These are phyloP conservation scores for Eueides isabella DNA, from an alignment of 1,140 invertebrate genomes.

Conservation along the genomic window DNA sequence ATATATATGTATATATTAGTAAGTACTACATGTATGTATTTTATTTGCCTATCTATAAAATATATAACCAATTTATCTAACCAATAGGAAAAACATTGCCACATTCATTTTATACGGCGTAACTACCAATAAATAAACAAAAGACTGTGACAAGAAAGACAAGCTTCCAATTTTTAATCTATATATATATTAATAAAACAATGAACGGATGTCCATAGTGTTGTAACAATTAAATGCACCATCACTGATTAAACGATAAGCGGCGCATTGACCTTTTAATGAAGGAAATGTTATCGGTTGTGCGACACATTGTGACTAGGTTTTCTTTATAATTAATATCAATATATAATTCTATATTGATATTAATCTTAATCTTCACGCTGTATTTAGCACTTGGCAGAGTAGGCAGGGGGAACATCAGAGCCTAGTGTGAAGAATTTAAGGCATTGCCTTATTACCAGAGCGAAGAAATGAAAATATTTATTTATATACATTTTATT, in stretches of 20 bases:
- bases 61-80: no score
- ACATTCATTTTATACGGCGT: background rate
- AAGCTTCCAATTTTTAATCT: background rate
- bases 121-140: background rate
- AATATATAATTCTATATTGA: background rate
- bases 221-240: slow-evolving; percentile 46
- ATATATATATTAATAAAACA: slow-evolving; percentile 27
- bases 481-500: no score
- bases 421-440: no score
- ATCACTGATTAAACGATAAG: slow-evolving; percentile 43
- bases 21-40: no score
- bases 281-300: background rate
- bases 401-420: no score
- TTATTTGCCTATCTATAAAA: no score
- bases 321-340: background rate
- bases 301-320: background rate
- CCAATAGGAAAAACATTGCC: no score
- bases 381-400: no score
- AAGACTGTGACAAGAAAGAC: background rate
- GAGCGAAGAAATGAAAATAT: no score
- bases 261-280: slow-evolving; percentile 42
- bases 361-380: no score
- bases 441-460: no score
- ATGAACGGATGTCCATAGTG: slow-evolving; percentile 45
- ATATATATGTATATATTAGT: no score